Percentiles rank a stretch among this genome's conserved stretches.
Conservation (phyloP, 2,888 invertebrate genomes). For the Coenonympha glycerion region DNA sequence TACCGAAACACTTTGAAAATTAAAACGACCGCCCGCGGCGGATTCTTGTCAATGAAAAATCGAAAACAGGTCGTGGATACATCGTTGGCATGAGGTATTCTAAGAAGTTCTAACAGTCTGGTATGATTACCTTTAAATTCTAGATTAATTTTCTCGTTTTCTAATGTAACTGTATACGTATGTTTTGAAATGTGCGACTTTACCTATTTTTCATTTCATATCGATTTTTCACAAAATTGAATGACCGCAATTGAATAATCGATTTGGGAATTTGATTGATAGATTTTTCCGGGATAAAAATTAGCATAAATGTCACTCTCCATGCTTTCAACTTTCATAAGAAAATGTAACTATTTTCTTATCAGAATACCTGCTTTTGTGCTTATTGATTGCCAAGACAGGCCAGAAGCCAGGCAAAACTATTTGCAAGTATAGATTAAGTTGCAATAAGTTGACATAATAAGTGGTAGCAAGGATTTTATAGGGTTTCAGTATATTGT, state of each 20-base stretch:
- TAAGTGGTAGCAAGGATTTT: background rate
- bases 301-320: too few relatives aligned
- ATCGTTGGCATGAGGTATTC: background rate
- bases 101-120: background rate
- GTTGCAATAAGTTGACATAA: background rate
- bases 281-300: too few relatives aligned
- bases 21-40: background rate
- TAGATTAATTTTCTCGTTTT: too few relatives aligned
- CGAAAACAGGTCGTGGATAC: background rate
- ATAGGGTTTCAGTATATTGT: slow-evolving; percentile 5
- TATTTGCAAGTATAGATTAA: slow-evolving; percentile 3
- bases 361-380: background rate
- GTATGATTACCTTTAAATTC: background rate
- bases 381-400: background rate
- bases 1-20: slow-evolving; percentile 9
- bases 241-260: too few relatives aligned
- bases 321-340: too few relatives aligned
- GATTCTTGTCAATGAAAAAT: background rate
- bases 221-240: too few relatives aligned
- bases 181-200: too few relatives aligned
- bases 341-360: too few relatives aligned
- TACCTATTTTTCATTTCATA: too few relatives aligned
- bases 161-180: too few relatives aligned
- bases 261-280: too few relatives aligned
- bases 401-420: background rate